A percentile compares a stretch with the other conserved stretches of the same genome.
These are phyloP conservation scores for Xenopus petersii DNA, from an alignment of 2,797 vertebrate genomes.

Conservation along the genomic window DNA sequence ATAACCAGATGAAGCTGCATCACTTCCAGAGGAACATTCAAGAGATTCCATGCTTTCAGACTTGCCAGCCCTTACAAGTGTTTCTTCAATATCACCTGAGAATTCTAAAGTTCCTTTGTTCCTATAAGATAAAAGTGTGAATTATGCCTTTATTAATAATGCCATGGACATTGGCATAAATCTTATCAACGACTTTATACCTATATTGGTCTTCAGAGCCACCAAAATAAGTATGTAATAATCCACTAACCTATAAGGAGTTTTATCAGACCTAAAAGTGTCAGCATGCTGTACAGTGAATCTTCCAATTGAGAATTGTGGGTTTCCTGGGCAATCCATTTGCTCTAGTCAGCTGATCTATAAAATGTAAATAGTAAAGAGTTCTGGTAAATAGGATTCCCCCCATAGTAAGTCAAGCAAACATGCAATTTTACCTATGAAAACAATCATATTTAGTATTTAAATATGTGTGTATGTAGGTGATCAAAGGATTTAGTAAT, in stretches of 20 bases:
- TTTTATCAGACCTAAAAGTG: slow-evolving; percentile 4
- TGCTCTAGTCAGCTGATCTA: no score
- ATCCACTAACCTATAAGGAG: background rate
- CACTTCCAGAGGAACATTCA: slow-evolving; percentile 17
- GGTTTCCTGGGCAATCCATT: slow-evolving; percentile 21
- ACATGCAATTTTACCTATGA: no score
- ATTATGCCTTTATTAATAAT: slow-evolving; percentile 1
- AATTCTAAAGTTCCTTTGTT: background rate
- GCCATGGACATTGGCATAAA: background rate
- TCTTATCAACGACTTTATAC: background rate
- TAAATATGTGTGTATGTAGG: no score
- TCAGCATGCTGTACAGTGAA: slow-evolving; percentile 12
- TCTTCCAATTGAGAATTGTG: slow-evolving; percentile 25
- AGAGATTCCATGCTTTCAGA: slow-evolving; percentile 25
- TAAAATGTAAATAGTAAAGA: no score
- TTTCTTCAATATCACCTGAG: slow-evolving; percentile 15
- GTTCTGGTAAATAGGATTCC: no score
- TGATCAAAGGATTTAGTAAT: no score
- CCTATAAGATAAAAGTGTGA: background rate
- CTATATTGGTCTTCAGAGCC: background rate
- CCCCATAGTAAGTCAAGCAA: no score
- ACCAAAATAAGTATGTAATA: background rate
- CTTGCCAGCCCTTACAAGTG: background rate
- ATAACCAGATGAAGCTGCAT: slow-evolving; percentile 32
- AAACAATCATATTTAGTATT: no score